phyloP scores from a whole-genome alignment of 2,797 vertebrate species.

The Streptopelia turtur region DNA sequence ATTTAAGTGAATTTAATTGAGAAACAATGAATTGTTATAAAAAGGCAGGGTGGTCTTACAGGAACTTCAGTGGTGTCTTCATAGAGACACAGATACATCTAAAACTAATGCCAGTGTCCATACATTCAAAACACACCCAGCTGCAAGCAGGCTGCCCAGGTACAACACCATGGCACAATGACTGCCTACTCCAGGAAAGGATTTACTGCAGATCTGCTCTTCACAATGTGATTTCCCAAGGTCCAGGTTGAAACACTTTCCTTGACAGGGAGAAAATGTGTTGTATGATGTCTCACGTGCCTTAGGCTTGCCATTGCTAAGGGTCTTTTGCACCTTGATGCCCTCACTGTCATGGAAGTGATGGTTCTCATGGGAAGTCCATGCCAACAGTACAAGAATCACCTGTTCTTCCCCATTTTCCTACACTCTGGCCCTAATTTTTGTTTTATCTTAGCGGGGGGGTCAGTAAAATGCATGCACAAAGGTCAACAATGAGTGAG shows the following conservation, averaged over 20 bases:
- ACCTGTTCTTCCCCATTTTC: neutral
- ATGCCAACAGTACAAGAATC: neutral
- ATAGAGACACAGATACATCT: rapidly evolving
- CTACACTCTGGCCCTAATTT: neutral
- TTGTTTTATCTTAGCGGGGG: rapidly evolving
- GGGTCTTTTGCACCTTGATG: neutral
- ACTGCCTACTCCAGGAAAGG: neutral
- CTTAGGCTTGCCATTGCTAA: neutral
- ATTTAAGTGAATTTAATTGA: neutral
- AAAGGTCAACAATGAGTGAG: neutral
- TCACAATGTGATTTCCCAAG: neutral
- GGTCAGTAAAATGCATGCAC: neutral
- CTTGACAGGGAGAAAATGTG: neutral
- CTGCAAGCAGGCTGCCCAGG: neutral
- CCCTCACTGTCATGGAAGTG: neutral
- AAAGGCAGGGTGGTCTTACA: neutral
- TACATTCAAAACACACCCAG: neutral
- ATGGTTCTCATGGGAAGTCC: neutral
- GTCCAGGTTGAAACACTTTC: neutral
- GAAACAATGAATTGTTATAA: neutral
- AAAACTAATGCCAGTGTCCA: neutral
- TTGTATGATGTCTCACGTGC: neutral
- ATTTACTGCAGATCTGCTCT: neutral
- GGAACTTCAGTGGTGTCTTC: neutral
- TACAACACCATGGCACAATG: rapidly evolving